These are phyloP conservation scores for Channa argus DNA, from an alignment of 2,113 vertebrate species.

Conservation along the genomic window DNA sequence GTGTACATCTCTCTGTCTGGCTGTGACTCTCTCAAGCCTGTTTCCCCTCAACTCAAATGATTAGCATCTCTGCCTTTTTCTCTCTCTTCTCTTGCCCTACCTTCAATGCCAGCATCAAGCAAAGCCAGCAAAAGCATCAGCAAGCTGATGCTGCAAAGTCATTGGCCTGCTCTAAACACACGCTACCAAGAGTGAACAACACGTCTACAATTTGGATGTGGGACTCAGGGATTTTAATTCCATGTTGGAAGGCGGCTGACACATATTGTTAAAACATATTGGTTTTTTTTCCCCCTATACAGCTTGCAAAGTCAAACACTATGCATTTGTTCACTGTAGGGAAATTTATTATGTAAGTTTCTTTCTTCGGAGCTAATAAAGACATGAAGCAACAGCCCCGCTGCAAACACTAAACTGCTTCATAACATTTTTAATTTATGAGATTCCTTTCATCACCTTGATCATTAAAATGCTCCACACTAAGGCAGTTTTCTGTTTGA, in stretches of 20 bases:
- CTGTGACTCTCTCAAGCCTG: slow-evolving; percentile 41
- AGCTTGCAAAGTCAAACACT: not conserved
- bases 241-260: slow-evolving; percentile 6
- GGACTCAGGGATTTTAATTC: slow-evolving; percentile 34
- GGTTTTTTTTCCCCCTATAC: not conserved
- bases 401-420: slow-evolving; percentile 6
- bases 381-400: not conserved
- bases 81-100: slow-evolving; percentile 23
- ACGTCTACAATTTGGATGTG: slow-evolving; percentile 45
- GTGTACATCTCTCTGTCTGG: slow-evolving; percentile 35
- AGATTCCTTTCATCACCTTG: slow-evolving; percentile 39
- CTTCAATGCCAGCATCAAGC: slow-evolving; percentile 56
- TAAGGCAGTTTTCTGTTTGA: slow-evolving; percentile 35
- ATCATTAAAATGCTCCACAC: slow-evolving; percentile 26
- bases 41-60: slow-evolving; percentile 61
- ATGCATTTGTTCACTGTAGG: slow-evolving; percentile 9
- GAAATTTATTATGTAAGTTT: slow-evolving; percentile 5
- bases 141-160: slow-evolving; percentile 31
- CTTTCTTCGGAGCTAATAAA: slow-evolving; percentile 4
- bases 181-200: slow-evolving; percentile 18
- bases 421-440: slow-evolving; percentile 42
- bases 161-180: slow-evolving; percentile 45
- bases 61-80: slow-evolving; percentile 61
- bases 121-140: slow-evolving; percentile 54
- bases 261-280: slow-evolving; percentile 31